phyloP scores from a whole-genome alignment of 1,140 invertebrate species.

The Drosophila orosa region DNA sequence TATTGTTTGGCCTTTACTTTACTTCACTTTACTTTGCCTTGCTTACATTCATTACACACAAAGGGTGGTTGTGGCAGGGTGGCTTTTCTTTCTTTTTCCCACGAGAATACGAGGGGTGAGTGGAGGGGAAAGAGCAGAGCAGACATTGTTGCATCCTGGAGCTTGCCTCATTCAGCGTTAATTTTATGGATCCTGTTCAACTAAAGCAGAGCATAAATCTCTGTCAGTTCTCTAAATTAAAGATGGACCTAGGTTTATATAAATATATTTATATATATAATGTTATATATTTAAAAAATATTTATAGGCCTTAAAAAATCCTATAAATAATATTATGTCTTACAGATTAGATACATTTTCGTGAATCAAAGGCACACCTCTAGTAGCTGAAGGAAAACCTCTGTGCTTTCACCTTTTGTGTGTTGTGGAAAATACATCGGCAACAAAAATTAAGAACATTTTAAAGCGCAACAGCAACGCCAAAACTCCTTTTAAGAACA shows the following conservation, averaged over 20 bases:
- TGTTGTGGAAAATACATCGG: constrained; percentile 5
- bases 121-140: neutral
- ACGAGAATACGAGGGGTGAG: neutral
- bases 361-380: neutral
- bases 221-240: neutral
- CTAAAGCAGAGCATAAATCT: constrained; percentile 65
- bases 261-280: neutral
- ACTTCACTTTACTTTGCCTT: constrained; percentile 26
- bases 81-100: constrained; percentile 7
- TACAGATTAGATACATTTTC: too few relatives aligned
- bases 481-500: constrained; percentile 36
- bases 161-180: constrained; percentile 58
- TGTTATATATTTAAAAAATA: neutral
- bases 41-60: constrained; percentile 37
- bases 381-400: constrained; percentile 2
- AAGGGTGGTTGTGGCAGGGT: neutral
- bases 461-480: constrained; percentile 25
- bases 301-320: neutral
- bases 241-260: too few relatives aligned
- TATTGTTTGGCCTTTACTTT: constrained; percentile 47
- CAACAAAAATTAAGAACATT: constrained; percentile 17
- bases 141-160: constrained; percentile 63
- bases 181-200: constrained; percentile 73
- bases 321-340: too few relatives aligned
- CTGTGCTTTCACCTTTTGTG: neutral